Conservation (phyloP, 2,113 vertebrate species). For the Pteronura brasiliensis region DNA sequence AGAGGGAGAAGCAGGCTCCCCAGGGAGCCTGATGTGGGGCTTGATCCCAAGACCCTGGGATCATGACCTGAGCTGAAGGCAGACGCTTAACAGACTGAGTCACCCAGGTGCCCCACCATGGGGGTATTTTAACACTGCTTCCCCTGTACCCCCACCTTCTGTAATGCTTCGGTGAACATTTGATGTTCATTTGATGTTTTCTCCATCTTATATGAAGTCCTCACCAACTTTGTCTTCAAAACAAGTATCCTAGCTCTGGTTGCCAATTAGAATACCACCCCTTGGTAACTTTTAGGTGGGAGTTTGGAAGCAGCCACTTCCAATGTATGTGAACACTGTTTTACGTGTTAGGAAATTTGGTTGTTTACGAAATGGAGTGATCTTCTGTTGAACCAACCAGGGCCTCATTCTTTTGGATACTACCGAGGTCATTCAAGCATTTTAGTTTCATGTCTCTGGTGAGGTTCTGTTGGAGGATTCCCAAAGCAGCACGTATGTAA, state of each 20-base stretch:
- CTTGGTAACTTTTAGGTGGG: background rate
- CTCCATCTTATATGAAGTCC: background rate
- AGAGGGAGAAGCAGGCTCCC: too few species aligned
- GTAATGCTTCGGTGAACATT: background rate
- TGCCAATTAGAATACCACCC: background rate
- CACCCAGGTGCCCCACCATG: too few species aligned
- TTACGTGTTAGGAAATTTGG: background rate
- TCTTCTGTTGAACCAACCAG: background rate
- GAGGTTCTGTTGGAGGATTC: background rate
- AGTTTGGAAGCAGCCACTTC: background rate
- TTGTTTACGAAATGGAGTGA: conserved; percentile 39
- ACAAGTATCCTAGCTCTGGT: background rate
- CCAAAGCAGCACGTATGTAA: background rate
- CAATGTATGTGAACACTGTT: background rate
- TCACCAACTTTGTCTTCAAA: background rate
- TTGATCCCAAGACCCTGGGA: too few species aligned
- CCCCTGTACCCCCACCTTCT: background rate
- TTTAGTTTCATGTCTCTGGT: background rate
- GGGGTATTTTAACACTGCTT: background rate
- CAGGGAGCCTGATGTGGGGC: too few species aligned
- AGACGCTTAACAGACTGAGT: too few species aligned
- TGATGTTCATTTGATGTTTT: background rate
- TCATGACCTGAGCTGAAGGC: too few species aligned
- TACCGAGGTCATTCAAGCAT: background rate
- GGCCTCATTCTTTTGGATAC: background rate